A percentile compares a stretch with the other conserved stretches of the same genome.
phyloP scores from a whole-genome alignment of 2,888 invertebrate genomes.

The Tanytarsus gracilentus region DNA sequence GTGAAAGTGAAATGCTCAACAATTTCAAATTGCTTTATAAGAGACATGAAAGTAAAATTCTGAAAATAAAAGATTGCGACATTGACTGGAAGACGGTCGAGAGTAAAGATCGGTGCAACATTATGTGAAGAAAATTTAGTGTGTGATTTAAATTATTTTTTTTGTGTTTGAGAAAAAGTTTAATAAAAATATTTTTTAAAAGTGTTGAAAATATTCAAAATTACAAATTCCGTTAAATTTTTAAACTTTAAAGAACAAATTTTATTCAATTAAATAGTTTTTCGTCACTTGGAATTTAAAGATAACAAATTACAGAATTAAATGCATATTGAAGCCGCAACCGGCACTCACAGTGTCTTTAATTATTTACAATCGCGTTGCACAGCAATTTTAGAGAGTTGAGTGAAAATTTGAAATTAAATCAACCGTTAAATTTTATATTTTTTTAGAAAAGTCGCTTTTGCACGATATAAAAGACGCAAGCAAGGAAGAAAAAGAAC shows the following conservation, averaged over 20 bases:
- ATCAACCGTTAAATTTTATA: not conserved
- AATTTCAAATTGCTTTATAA: conserved; percentile 1
- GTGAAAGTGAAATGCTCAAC: conserved; percentile 9
- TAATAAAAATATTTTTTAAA: not conserved
- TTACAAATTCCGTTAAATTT: too few relatives aligned
- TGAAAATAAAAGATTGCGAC: not conserved
- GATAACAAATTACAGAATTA: too few relatives aligned
- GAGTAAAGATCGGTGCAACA: not conserved
- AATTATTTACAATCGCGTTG: too few relatives aligned
- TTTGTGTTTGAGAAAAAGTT: not conserved
- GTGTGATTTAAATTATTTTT: not conserved
- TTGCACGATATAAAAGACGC: conserved; percentile 86
- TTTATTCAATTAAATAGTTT: too few relatives aligned
- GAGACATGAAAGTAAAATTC: not conserved
- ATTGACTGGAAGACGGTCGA: conserved; percentile 13
- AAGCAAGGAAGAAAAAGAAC: conserved; percentile 79
- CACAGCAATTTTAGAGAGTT: not conserved
- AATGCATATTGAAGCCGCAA: too few relatives aligned
- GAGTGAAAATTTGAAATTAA: conserved; percentile 31
- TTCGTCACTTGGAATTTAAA: too few relatives aligned
- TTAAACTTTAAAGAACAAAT: too few relatives aligned
- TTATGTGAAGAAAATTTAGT: not conserved
- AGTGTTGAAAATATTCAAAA: too few relatives aligned
- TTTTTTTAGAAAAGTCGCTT: conserved; percentile 66
- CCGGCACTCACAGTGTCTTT: too few relatives aligned